These are phyloP conservation scores for Heteronetta atricapilla DNA, from an alignment of 2,113 vertebrate species.

Conservation along the genomic window DNA sequence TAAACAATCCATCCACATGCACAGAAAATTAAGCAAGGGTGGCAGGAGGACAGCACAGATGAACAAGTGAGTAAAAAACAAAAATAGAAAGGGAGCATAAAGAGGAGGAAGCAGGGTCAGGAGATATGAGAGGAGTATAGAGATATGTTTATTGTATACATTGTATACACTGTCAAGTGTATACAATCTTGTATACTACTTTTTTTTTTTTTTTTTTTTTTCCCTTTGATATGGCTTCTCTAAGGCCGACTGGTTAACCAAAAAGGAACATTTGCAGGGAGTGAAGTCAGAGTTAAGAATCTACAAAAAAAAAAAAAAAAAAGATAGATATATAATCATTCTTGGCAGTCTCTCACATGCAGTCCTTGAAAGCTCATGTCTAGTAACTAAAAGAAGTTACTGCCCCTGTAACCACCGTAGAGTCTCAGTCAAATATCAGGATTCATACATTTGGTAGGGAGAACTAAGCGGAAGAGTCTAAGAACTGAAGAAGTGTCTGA, in stretches of 20 bases:
- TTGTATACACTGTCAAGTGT: not conserved
- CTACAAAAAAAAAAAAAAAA: slow-evolving; percentile 44
- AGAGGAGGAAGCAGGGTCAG: not conserved
- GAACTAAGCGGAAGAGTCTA: slow-evolving; percentile 49
- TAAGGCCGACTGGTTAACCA: slow-evolving; percentile 44
- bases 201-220: not conserved
- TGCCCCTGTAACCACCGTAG: slow-evolving; percentile 30
- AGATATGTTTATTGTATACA: not conserved
- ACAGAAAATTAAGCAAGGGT: not conserved
- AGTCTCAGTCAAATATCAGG: slow-evolving; percentile 37
- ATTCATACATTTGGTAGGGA: slow-evolving; percentile 43
- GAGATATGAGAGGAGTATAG: not conserved
- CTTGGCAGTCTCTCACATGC: slow-evolving; percentile 47
- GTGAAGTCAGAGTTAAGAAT: slow-evolving; percentile 50
- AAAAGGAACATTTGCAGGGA: slow-evolving; percentile 52
- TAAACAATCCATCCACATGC: not conserved
- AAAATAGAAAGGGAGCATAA: not conserved
- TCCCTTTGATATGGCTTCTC: slow-evolving; percentile 52
- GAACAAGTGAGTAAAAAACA: not conserved
- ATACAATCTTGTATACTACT: not conserved
- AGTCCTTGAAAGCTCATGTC: slow-evolving; percentile 47
- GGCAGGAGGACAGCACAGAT: not conserved
- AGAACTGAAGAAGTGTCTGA: slow-evolving; percentile 60
- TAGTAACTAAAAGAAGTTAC: slow-evolving; percentile 42
- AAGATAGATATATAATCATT: not conserved